phyloP scores from a whole-genome alignment of 2,797 vertebrate species.

The Neomorphus geoffroyi region DNA sequence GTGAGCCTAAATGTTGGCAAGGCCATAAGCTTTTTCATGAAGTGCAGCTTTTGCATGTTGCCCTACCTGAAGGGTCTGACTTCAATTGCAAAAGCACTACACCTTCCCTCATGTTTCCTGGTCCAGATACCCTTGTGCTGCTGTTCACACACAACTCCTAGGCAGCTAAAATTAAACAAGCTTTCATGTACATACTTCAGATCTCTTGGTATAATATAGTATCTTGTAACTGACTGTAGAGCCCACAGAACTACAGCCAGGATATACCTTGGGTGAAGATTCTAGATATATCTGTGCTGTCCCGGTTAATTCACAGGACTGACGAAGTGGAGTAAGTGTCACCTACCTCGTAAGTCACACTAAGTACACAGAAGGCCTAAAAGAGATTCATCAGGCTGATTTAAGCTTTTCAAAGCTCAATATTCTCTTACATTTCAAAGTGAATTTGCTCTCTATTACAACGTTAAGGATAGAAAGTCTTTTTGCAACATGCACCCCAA shows the following conservation, averaged over 20 bases:
- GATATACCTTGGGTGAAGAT: neutral
- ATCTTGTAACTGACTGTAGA: neutral
- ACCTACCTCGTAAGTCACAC: fast-evolving
- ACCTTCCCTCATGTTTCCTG: neutral
- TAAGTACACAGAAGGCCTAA: neutral
- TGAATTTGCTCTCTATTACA: neutral
- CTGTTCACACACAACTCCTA: neutral
- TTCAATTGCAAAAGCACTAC: neutral
- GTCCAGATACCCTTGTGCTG: neutral
- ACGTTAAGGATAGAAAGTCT: neutral
- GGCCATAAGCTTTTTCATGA: no score
- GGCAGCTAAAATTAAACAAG: neutral
- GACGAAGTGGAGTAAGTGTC: neutral
- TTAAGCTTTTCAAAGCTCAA: neutral
- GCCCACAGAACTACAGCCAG: neutral
- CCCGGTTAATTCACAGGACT: neutral
- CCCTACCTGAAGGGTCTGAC: neutral
- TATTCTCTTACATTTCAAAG: neutral
- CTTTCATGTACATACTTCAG: neutral
- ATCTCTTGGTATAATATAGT: neutral
- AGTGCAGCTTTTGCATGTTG: neutral
- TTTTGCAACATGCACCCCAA: fast-evolving
- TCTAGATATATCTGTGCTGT: neutral
- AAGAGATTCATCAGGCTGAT: neutral
- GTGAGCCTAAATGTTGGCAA: neutral